Evolutionary conservation across 2,888 invertebrate genomes (phyloP).

Genomic region (Frankliniella intonsa): DNA sequence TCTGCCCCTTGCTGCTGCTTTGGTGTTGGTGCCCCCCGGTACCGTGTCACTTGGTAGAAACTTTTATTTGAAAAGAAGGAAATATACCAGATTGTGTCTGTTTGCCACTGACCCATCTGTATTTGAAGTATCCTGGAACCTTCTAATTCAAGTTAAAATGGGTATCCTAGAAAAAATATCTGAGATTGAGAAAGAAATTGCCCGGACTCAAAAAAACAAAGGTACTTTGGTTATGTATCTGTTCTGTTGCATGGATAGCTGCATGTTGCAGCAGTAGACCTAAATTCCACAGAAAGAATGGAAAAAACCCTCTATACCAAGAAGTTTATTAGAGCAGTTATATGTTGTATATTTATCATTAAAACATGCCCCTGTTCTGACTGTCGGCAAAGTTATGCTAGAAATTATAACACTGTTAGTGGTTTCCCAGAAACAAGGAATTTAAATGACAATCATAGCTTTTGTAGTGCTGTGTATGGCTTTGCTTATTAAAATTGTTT

Average conservation of each 20-base stretch:
- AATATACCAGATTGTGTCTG: not conserved
- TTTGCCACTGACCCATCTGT: not conserved
- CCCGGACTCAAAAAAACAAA: constrained; percentile 98
- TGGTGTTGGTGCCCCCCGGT: no score
- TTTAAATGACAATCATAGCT: not conserved
- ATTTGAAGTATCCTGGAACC: not conserved
- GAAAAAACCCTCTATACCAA: not conserved
- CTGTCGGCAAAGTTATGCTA: not conserved
- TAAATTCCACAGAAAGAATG: not conserved
- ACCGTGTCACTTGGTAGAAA: no score
- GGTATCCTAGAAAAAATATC: constrained; percentile 98
- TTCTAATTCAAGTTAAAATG: constrained; percentile 55
- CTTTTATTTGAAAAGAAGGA: not conserved
- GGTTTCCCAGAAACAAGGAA: not conserved
- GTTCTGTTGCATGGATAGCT: not conserved
- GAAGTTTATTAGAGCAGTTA: not conserved
- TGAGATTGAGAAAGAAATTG: constrained; percentile 98
- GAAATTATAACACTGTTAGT: no score
- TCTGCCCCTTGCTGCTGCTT: no score
- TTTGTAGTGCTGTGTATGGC: constrained; percentile 7
- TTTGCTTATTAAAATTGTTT: constrained; percentile 29
- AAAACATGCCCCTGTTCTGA: not conserved
- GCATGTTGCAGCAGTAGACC: not conserved
- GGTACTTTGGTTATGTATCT: constrained; percentile 58
- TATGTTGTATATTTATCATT: not conserved